Evolutionary conservation across 2,797 vertebrate genomes (phyloP), one percentile per base, ranked within the genome.

Genomic region (Neostethus bicornis): DNA sequence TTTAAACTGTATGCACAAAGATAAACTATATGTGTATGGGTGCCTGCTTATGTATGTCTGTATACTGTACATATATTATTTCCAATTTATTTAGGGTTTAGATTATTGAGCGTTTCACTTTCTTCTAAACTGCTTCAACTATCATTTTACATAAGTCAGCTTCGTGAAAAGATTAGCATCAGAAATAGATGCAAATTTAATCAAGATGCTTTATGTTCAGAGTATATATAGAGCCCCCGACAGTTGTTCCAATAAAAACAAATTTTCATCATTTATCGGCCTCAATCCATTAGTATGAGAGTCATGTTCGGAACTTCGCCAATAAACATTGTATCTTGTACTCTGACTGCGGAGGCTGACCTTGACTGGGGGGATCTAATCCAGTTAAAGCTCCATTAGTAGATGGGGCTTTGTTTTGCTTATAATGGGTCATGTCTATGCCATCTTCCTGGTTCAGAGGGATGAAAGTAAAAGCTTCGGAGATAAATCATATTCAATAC

Each of bases 301-400:
- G 17, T 14, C 52, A 28, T 48, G n/a, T 37, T 17, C 50, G 66
- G 25, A 3, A 41, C 28, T 58, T 28, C 28, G 24, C 39, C 12
- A 62, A 44, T 58, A 56, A 32, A 50, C 28, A 2, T 12, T 7
- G 25, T 44, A 51, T 38, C 23, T 26, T 9, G 38, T 41, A 5
- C 24, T 51, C 38, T 51, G 25, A 72, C 28, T 20, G 16, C 28
- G 52, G 19, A 42, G 19, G 12, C 46, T 75, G 80, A 86, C 79
- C 76, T 86, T 78, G 45, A 48, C 46, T 61, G 49, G 34, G 51
- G 68, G 61, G 32, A 65, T 52, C 44, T 81, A 80, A 79, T 87
- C 66, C 43, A 23, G 28, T 81, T 85, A 81, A 62, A 61, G 50
- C 53, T 85, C 73, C 78, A 85, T 81, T 81, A 79, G 70, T n/a